These are phyloP conservation scores for Balearica regulorum DNA, from an alignment of 2,797 vertebrate genomes.

Conservation along the genomic window DNA sequence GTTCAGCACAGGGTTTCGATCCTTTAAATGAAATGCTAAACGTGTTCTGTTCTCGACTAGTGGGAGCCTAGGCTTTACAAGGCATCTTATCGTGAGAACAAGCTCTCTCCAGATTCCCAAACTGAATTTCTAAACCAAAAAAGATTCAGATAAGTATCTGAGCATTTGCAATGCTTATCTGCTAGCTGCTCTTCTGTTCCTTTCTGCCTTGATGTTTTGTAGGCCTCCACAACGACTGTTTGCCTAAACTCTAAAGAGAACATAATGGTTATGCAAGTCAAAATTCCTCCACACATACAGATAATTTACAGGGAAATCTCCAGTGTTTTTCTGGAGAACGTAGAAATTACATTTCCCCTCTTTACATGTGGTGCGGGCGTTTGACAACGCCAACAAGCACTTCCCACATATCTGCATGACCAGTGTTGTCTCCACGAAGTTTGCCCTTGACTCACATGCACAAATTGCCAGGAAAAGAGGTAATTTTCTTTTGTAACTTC, in stretches of 20 bases:
- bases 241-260: conserved; percentile 6
- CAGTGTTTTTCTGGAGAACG: neutral
- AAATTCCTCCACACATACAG: neutral
- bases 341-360: neutral
- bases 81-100: conserved; percentile 43
- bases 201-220: conserved; percentile 47
- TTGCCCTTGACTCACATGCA: accelerated
- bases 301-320: neutral
- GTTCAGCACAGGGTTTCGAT: neutral
- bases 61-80: conserved; percentile 8
- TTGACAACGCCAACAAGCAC: neutral
- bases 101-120: conserved; percentile 44
- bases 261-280: conserved; percentile 10
- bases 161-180: conserved; percentile 67
- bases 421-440: neutral
- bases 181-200: neutral
- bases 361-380: neutral
- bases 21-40: neutral
- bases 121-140: conserved; percentile 52
- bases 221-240: neutral
- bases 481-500: neutral
- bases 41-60: neutral
- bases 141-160: conserved; percentile 54
- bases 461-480: neutral
- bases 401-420: neutral